These are phyloP conservation scores for Morinoia aosen DNA, from an alignment of 2,888 invertebrate genomes.

Conservation along the genomic window DNA sequence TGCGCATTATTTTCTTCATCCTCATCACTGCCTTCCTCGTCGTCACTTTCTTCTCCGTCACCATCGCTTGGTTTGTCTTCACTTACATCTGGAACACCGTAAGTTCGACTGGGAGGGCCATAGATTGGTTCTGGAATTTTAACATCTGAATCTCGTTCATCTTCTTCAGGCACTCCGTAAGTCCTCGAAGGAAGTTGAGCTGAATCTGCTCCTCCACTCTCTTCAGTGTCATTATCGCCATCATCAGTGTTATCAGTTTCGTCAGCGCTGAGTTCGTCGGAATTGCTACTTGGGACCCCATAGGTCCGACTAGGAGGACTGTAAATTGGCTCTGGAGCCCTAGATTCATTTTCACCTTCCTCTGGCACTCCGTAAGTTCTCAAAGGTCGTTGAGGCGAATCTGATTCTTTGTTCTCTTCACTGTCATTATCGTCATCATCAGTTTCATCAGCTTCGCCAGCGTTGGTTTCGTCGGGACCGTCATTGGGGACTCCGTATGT, in stretches of 20 bases:
- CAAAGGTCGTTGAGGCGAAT: neutral
- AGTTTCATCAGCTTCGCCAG: neutral
- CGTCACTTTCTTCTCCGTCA: neutral
- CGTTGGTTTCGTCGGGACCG: neutral
- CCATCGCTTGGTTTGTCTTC: neutral
- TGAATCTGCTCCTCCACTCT: too few species aligned
- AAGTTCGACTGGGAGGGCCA: neutral
- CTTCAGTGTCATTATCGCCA: neutral
- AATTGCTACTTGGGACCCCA: neutral
- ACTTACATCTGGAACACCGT: neutral
- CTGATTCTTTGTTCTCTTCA: neutral
- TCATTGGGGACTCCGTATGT: neutral
- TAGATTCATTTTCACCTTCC: neutral
- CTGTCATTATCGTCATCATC: neutral
- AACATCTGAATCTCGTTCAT: neutral
- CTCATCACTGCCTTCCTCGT: neutral
- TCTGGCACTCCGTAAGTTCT: neutral
- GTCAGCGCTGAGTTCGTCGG: neutral
- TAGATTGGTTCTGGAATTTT: neutral
- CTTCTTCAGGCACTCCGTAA: constrained; percentile 10
- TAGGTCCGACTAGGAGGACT: neutral
- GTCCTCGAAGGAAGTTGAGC: neutral
- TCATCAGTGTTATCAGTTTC: neutral
- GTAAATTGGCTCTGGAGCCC: neutral
- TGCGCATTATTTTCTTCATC: neutral